phyloP scores from a whole-genome alignment of 2,113 vertebrate genomes.

The Oryzias melastigma region DNA sequence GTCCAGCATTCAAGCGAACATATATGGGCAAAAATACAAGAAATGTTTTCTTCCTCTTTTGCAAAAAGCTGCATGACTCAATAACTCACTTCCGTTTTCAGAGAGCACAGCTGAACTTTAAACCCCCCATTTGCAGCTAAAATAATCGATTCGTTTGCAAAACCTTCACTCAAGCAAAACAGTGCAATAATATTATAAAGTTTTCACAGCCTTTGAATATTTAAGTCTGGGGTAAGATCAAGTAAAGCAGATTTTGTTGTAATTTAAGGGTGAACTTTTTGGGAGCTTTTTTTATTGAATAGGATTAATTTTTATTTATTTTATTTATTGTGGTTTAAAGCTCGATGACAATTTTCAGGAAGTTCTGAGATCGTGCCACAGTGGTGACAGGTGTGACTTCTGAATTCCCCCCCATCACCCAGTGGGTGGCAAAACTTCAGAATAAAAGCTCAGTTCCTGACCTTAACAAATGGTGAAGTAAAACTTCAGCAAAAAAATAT shows the following conservation, averaged over 20 bases:
- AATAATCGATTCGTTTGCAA: neutral
- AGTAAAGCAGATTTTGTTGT: no score
- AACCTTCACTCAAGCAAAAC: neutral
- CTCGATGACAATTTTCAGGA: neutral
- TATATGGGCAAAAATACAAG: conserved; percentile 31
- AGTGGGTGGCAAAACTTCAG: neutral
- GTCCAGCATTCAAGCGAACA: conserved; percentile 7
- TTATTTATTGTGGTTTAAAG: no score
- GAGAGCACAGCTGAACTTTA: conserved; percentile 34
- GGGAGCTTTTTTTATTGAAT: no score
- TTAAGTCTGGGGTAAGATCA: no score
- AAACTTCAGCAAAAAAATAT: no score
- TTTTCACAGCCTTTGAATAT: no score
- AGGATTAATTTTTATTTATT: no score
- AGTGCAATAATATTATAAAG: no score
- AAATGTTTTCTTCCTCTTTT: conserved; percentile 73
- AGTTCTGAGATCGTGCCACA: neutral
- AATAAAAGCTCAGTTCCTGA: no score
- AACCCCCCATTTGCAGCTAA: conserved; percentile 2
- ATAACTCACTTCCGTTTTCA: conserved; percentile 54
- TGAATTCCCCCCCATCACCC: neutral
- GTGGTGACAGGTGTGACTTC: neutral
- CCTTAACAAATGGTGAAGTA: no score
- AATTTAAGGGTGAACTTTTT: no score
- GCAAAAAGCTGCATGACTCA: conserved; percentile 61